Evolutionary conservation across 2,888 invertebrate species (phyloP).

Genomic region (Cataglyphis cursor): DNA sequence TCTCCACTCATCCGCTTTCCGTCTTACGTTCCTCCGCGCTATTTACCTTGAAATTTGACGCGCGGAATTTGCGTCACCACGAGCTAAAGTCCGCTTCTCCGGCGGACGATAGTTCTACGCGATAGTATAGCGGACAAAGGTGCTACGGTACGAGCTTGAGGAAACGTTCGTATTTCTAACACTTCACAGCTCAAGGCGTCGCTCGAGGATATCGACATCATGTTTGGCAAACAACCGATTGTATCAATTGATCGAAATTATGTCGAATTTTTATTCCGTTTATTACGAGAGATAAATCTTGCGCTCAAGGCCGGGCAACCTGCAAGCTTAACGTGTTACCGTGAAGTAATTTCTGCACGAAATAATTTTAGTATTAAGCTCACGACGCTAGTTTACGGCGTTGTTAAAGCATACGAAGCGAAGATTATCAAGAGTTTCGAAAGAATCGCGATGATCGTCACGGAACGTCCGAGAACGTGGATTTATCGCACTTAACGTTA

Average conservation of each 20-base stretch:
- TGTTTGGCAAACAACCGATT: constrained; percentile 14
- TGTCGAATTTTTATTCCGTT: not conserved
- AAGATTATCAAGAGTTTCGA: not conserved
- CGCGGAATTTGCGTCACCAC: constrained; percentile 53
- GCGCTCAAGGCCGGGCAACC: too few relatives aligned
- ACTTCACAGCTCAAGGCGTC: constrained; percentile 58
- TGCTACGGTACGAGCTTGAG: constrained; percentile 45
- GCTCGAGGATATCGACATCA: constrained; percentile 22
- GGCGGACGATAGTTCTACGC: constrained; percentile 47
- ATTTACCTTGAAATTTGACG: constrained; percentile 73
- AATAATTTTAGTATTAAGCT: not conserved
- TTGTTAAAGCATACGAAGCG: constrained; percentile 5
- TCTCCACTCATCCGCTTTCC: constrained; percentile 71
- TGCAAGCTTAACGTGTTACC: not conserved
- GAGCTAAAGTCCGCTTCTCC: constrained; percentile 33
- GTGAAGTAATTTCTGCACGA: constrained; percentile 2
- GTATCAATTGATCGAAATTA: too few relatives aligned
- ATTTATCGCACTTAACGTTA: not conserved
- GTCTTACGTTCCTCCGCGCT: constrained; percentile 68
- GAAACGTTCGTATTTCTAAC: constrained; percentile 68
- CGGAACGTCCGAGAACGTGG: constrained; percentile 23
- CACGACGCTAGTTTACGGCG: not conserved
- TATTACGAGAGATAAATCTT: not conserved
- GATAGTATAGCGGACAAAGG: constrained; percentile 56
- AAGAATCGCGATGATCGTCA: constrained; percentile 25